Conservation (phyloP, 2,888 invertebrate genomes). For the Leptarthrus brevirostris region DNA sequence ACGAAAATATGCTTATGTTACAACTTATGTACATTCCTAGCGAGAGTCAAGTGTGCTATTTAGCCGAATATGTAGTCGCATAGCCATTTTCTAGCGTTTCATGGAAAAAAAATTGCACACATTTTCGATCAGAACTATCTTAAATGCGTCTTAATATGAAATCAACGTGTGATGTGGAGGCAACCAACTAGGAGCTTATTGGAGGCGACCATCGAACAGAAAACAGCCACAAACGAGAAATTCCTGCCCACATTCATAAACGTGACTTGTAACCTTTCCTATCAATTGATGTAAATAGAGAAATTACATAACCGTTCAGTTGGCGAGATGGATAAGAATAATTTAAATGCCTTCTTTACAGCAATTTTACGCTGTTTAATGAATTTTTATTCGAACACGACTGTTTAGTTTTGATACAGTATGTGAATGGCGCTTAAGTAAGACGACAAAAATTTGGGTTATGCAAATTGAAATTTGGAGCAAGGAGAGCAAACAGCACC, state of each 20-base stretch:
- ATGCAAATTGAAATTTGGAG: conserved; percentile 39
- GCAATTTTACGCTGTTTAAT: neutral
- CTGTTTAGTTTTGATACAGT: neutral
- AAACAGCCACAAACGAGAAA: conserved; percentile 39
- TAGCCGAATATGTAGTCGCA: conserved; percentile 9
- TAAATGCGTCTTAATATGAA: conserved; percentile 25
- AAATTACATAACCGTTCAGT: conserved; percentile 51
- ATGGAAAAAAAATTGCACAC: conserved; percentile 6
- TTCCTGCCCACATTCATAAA: conserved; percentile 44
- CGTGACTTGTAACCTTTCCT: conserved; percentile 54
- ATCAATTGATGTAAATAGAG: conserved; percentile 53
- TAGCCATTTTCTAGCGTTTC: neutral
- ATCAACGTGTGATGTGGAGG: neutral
- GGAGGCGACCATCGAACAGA: conserved; percentile 16
- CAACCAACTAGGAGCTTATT: conserved; percentile 7
- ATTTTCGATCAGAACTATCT: neutral
- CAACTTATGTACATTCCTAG: conserved; percentile 22
- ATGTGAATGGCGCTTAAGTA: neutral
- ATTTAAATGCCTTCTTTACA: neutral
- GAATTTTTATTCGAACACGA: neutral
- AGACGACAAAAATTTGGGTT: conserved; percentile 32
- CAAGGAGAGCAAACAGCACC: conserved; percentile 38
- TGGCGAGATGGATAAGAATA: conserved; percentile 31
- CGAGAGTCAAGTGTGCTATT: conserved; percentile 40
- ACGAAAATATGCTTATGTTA: conserved; percentile 16